Evolutionary conservation across 2,797 vertebrate genomes (phyloP).

Genomic region (Lepilemur septentrionalis): DNA sequence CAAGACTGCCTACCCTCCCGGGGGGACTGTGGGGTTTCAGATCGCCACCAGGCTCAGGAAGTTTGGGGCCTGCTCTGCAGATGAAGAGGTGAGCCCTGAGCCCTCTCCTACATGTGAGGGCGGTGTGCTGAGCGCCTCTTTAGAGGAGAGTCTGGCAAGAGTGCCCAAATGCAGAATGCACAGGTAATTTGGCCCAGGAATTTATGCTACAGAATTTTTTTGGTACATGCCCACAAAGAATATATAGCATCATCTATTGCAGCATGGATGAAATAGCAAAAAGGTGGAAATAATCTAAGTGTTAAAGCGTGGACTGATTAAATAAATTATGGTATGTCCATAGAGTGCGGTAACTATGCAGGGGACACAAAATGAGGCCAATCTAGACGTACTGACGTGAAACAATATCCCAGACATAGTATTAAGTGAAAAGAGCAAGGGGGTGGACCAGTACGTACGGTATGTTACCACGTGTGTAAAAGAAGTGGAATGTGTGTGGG

Average conservation of each 20-base stretch:
- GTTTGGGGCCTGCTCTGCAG: not conserved
- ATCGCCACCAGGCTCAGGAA: fast-evolving
- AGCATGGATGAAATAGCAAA: not conserved
- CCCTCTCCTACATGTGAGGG: not conserved
- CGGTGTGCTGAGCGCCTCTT: fast-evolving
- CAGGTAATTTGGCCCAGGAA: no score
- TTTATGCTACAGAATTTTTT: not conserved
- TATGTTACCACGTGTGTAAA: not conserved
- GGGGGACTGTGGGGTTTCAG: not conserved
- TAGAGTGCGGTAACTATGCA: fast-evolving
- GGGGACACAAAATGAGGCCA: not conserved
- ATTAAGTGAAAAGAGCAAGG: not conserved
- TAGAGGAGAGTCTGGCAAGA: fast-evolving
- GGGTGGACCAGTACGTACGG: no score
- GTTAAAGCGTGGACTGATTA: not conserved
- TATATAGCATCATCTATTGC: fast-evolving
- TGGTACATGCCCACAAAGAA: not conserved
- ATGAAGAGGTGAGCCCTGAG: not conserved
- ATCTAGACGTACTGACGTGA: fast-evolving
- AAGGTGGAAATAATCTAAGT: not conserved
- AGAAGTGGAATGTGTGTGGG: fast-evolving
- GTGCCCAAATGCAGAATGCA: not conserved
- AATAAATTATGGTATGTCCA: not conserved
- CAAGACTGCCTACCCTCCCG: fast-evolving
- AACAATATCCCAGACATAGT: not conserved